These are phyloP conservation scores for Artibeus lituratus DNA, from an alignment of 2,797 vertebrate genomes.

Conservation along the genomic window DNA sequence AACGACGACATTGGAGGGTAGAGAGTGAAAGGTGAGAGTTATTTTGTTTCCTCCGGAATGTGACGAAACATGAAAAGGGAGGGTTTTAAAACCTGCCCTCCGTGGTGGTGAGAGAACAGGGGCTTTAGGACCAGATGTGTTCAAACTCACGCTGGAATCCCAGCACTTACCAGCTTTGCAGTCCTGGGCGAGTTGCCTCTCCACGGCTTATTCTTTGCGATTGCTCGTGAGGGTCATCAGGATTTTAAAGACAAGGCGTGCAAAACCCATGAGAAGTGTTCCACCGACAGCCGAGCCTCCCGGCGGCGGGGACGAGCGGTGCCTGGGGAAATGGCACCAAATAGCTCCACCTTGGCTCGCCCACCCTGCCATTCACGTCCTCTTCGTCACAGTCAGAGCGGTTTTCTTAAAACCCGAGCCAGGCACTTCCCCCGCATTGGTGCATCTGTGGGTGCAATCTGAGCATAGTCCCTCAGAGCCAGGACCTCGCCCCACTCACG, in stretches of 20 bases:
- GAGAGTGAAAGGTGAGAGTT: neutral
- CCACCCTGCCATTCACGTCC: accelerated
- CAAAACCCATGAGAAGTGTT: neutral
- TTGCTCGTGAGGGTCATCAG: neutral
- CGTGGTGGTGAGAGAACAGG: accelerated
- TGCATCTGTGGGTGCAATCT: neutral
- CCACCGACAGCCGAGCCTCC: neutral
- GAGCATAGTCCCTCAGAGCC: neutral
- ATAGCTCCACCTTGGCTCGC: neutral
- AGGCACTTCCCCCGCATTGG: accelerated
- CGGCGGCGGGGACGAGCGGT: accelerated
- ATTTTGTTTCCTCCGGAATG: neutral
- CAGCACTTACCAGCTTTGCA: too few relatives aligned
- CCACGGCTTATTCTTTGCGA: neutral
- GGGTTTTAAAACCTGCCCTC: neutral
- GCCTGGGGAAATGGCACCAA: neutral
- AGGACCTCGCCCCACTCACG: neutral
- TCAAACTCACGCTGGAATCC: neutral
- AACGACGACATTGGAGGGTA: neutral
- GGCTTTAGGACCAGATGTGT: neutral
- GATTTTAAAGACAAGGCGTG: neutral
- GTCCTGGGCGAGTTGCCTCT: neutral
- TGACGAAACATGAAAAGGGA: neutral
- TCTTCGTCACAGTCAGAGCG: too few relatives aligned
- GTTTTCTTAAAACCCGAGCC: neutral